Evolutionary conservation across 92 coral and sea anemone species (phyloP), one percentile per base, ranked within the genome.

Genomic region (Actinernus sp.): DNA sequence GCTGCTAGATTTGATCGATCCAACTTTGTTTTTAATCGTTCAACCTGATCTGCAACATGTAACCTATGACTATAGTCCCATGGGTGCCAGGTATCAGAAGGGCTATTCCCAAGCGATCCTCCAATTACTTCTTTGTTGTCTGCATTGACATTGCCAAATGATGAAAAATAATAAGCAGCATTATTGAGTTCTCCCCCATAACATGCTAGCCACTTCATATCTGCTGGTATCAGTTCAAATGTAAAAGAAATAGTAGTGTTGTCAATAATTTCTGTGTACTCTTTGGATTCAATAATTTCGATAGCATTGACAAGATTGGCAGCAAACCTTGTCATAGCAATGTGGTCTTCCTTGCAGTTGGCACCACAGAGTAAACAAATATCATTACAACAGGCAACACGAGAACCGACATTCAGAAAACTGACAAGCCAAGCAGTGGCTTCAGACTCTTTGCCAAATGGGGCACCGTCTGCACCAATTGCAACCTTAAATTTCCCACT

Each of bases 1-100:
- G 47, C 39, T 76, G 72, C n/a, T 21, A 27, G 46, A 37, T 30
- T 19, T 34, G 4, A 8, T 19, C 4, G 4, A 0, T 32, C 29
- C 26, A 63, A 19, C 36, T 60, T 22, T 50, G 27, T 6, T 8
- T 61, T 63, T 25, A 38, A 33, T 44, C 22, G 25, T 16, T 59
- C 30, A 2, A 68, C 79, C 45, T 49, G 41, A 21, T 34, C 59
- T 40, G 79, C 89, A 31, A 82, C 77, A 41, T 73, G 56, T 44
- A 78, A 14, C 39, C 78, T 38, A 13, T 78, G 37, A 27, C 30
- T 27, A 47, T 64, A 85, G 26, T 44, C 49, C 92, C 92, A 85
- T 56, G 91, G 91, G 39, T 79, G 71, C 82, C 86, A 78, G 43
- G 86, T 69, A 55, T 79, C 26, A 17, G 53, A 55, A 14, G 78